Evolutionary conservation across 2,797 vertebrate genomes (phyloP), one percentile per base, ranked within the genome.

Genomic region (Hozukius guyotensis): DNA sequence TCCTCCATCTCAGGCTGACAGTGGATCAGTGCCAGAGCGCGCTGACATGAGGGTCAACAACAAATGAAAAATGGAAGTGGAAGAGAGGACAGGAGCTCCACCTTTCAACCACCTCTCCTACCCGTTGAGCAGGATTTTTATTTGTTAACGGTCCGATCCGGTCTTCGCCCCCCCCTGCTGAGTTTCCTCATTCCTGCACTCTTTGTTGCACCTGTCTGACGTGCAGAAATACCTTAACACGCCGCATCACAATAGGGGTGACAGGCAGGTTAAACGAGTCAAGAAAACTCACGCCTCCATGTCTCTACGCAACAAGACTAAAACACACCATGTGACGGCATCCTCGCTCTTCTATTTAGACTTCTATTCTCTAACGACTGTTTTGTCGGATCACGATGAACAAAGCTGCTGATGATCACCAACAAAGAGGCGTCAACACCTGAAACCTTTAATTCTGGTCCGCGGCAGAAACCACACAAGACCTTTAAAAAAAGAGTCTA

Each of bases 131-230:
- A 59, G 91, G 96, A 96, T 96, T 97, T 97, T 95, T 93, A 94
- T 91, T 77, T 80, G 77, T 80, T 59, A 71, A 82, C 84, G 6
- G 86, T 92, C 88, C 85, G 86, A 90, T 88, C 91, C 78, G 75
- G 88, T 73, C 91, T 84, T 80, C 49, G 61, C 82, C 63, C 53
- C 66, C 82, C 63, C 73, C 68, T 29, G 78, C 82, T 75, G 83
- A 73, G 93, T 94, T 97, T 97, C 97, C 96, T 97, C 97, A 96
- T 97, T 97, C 97, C 92, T 95, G 34, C 46, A n/a, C 42, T 78
- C 49, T 90, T 90, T 92, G 88, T 85, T 75, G 60, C 76, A 38
- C 27, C 59, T 22, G 75, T 78, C 77, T 86, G 76, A 52, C 59
- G 70, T 31, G 66, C 64, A 81, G 68, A 82, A 89, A 87, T 86